phyloP scores from a whole-genome alignment of 2,113 vertebrate genomes.

The Peucedramus taeniatus region DNA sequence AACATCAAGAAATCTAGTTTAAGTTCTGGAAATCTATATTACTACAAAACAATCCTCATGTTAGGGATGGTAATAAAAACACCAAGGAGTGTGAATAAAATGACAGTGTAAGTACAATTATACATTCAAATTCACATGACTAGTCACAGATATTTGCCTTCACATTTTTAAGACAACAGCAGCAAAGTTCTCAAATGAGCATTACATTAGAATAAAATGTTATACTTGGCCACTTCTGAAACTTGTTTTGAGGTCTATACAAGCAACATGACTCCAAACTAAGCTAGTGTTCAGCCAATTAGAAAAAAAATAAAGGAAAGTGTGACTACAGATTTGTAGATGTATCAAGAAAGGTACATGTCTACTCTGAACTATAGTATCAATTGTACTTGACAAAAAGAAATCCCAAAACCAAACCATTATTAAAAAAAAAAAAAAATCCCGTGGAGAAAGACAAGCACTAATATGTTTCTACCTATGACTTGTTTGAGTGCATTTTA shows the following conservation, averaged over 20 bases:
- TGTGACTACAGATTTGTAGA: conserved; percentile 25
- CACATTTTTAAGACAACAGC: conserved; percentile 47
- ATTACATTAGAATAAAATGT: conserved; percentile 51
- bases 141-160: background rate
- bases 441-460: background rate
- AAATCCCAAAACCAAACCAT: background rate
- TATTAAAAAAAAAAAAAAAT: background rate
- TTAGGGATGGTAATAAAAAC: background rate
- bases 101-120: background rate
- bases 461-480: background rate
- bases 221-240: conserved; percentile 37
- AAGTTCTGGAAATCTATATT: background rate
- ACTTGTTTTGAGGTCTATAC: conserved; percentile 37
- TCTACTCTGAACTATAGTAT: background rate
- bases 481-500: background rate
- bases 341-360: background rate
- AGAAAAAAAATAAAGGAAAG: background rate
- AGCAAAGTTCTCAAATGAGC: conserved; percentile 34
- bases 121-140: background rate
- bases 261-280: conserved; percentile 24
- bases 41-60: fast-evolving
- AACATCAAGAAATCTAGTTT: background rate
- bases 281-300: conserved; percentile 32
- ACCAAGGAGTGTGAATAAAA: background rate
- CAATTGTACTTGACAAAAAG: background rate